Evolutionary conservation across 2,797 vertebrate species (phyloP), one percentile per base, ranked within the genome.

Genomic region (Mareca penelope): DNA sequence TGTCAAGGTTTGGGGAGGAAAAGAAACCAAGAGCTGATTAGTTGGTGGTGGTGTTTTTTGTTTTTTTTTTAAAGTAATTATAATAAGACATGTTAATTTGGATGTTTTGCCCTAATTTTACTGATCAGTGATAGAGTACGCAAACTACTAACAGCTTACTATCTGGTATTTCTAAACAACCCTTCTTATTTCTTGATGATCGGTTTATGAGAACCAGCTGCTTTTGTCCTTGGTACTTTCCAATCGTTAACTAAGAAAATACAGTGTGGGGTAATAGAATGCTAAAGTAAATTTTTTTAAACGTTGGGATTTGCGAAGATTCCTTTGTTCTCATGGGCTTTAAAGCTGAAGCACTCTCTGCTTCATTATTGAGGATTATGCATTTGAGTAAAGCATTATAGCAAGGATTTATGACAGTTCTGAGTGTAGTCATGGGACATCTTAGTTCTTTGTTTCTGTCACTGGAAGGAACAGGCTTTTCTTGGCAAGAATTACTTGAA

Each of bases 271-370:
- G 10, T n/a, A 69, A 21, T 21, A 44, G 11, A 76, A 69, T 12
- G 14, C 37, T 57, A 5, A 82, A 64, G 35, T 52, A 67, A 37
- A 33, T 59, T 79, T 92, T 92, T 92, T 70, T 67, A 52, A 76
- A 35, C 2, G 5, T 10, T 18, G 55, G 46, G 12, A 44, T 76
- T 90, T 65, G 39, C 35, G 53, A 5, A 56, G 39, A 64, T 80
- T 9, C 11, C 18, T 85, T 73, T 59, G 52, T 90, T 64, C 5
- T 42, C 61, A 8, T 78, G n/a, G 35, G 33, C 12, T 64, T 80
- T 10, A 55, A 61, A 79, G 37, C 16, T 53, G 40, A 76, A 79
- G 23, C 24, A n/a, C 9, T 42, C 11, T 80, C 35, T 81, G 24
- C 29, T 75, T 89, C 9, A 2, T 82, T 89, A 13, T 44, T 72